Base-by-base conservation (phyloP, 2,797 vertebrate genomes). In the Alectoris magna region DNA sequence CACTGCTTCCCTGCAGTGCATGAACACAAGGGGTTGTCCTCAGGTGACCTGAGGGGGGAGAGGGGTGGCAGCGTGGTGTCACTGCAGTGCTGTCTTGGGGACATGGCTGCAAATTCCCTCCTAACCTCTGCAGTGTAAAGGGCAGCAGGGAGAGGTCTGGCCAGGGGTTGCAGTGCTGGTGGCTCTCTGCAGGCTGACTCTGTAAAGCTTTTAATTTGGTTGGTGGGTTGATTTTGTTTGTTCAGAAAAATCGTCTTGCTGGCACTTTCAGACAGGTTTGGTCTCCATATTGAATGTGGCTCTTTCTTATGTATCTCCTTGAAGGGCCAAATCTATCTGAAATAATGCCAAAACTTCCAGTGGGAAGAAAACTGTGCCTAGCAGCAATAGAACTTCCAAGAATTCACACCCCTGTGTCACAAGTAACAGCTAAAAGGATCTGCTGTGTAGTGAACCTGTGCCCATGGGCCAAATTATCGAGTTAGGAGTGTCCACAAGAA, bases 361-460 rank as follows among this genome's bases (percentile, higher is more conserved):
- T 26, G 67, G 74, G 39, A 77, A 86, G 26, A 66, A 15, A 39
- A 7, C 10, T 10, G 0, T 10, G 14, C 27, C 64, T 6, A 19
- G 36, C 18, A 68, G 73, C 26, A 55, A 3, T 2, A 36, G 41
- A 18, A 71, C 49, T 22, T 31, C 8, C 10, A 14, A 29, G 38
- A 64, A 48, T 0, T 0, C 0, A 16, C 60, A 36, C 0, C 62
- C 60, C 44, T 38, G 18, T 34, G 38, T 29, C 43, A 13, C 23
- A 6, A 29, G 44, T 11, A 46, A 6, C 16, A 51, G 34, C 8
- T 12, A 24, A 66, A 5, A 9, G 9, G 38, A 27, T 43, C 53
- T 74, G 38, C 51, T 58, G 63, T 22, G 9, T 2, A 26, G 39
- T 26, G 62, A 36, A 31, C 64, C 29, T 13, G 43, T 46, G 63